Evolutionary conservation across 2,113 vertebrate genomes (phyloP).

Genomic region (Menidia beryllina): DNA sequence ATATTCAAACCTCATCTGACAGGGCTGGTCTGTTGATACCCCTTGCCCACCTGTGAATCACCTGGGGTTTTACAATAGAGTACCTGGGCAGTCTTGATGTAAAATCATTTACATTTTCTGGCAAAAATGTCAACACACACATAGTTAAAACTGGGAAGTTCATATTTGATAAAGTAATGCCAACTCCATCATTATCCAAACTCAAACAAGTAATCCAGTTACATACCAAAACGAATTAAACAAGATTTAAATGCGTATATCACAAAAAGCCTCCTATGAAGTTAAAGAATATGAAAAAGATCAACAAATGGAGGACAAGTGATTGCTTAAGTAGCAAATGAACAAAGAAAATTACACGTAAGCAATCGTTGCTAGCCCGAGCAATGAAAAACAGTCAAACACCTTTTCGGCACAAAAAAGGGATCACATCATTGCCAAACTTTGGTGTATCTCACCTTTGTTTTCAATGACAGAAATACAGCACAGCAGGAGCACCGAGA

Average conservation of each 20-base stretch:
- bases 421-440: too few relatives aligned
- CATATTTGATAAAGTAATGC: not conserved
- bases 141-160: not conserved
- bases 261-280: too few relatives aligned
- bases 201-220: not conserved
- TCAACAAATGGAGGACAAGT: not conserved
- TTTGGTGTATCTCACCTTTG: constrained; percentile 53
- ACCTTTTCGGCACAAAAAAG: not conserved
- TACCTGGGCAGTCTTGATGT: constrained; percentile 52
- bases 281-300: too few relatives aligned
- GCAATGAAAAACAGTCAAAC: too few relatives aligned
- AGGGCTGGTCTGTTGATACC: constrained; percentile 17
- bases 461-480: constrained; percentile 30
- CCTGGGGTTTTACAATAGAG: constrained; percentile 74
- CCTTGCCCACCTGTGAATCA: constrained; percentile 61
- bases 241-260: too few relatives aligned
- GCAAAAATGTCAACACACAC: not conserved
- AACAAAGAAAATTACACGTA: not conserved
- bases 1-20: constrained; percentile 44
- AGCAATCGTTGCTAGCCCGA: too few relatives aligned
- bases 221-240: not conserved
- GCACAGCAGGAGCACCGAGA: constrained; percentile 17
- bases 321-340: too few relatives aligned
- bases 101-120: constrained; percentile 45
- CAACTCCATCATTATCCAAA: not conserved